Base-by-base conservation (phyloP, 2,888 invertebrate species). In the Ophion ellenae region DNA sequence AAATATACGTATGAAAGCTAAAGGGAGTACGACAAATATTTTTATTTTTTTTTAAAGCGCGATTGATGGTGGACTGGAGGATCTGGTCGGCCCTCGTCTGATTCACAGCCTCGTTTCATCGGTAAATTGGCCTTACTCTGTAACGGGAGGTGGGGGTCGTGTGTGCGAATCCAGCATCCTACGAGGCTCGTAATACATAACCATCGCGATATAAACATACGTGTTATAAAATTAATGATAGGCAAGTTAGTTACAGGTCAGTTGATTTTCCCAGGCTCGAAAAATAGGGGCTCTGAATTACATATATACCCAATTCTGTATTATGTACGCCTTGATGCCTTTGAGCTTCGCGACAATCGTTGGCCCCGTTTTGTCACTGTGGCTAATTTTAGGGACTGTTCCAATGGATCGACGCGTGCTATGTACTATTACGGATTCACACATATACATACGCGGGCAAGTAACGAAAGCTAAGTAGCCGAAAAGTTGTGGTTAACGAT, bases 161-260 rank as follows among this genome's bases (percentile, higher is more conserved):
- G 71, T 45, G 71, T 5, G 24, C 73, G 20, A 82, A 64, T 53
- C 69, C 17, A 14, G 57, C 73, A 28, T 81, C n/a, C 74, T 28
- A 69, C 7, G 70, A 36, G 24, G 36, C 73, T 84, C 81, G 84
- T 88, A 84, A 89, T 89, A 90, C 36, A 53, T 14, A 14, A 90
- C 91, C 87, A 83, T 87, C 84, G 63, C 90, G 89, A 91, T 91
- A 92, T 92, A 93, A 93, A 93, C 93, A 93, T 92, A 92, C 92
- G 91, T 83, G 90, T 91, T 90, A 74, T 14, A 90, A 89, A 91
- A 92, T 93, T 94, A 94, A 94, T 94, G 93, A 94, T 92, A 93
- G 89, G 91, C 92, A 90, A 91, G 93, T 94, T 94, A 93, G 94
- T 93, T 93, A 93, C 94, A 92, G 93, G 94, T 94, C 94, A 94